Conservation (phyloP, 2,113 vertebrate species). For the Xenopus tropicalis region UCB_Xtro_10.0 CM004447.2:13484501-13485000, state of each 20-base stretch:
- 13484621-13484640: constrained; percentile 66
- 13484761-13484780: constrained; percentile 59
- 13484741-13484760: constrained; percentile 57
- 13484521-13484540: constrained; percentile 60
- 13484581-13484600: constrained; percentile 65
- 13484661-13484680: constrained; percentile 68
- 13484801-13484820: constrained; percentile 54
- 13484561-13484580: constrained; percentile 65
- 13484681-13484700: constrained; percentile 58
- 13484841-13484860: constrained; percentile 53
- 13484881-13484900: constrained; percentile 60
- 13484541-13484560: constrained; percentile 61
- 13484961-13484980: constrained; percentile 46
- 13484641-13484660: constrained; percentile 65
- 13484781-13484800: constrained; percentile 46
- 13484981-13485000: constrained; percentile 20
- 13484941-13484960: constrained; percentile 53
- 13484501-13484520: constrained; percentile 64
- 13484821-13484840: constrained; percentile 50
- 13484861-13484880: constrained; percentile 55
- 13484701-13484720: constrained; percentile 55
- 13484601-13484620: constrained; percentile 61
- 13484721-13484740: constrained; percentile 53
- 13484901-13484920: constrained; percentile 56
- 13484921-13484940: constrained; percentile 55